These are phyloP conservation scores for Marmota flaviventris DNA, from an alignment of 2,113 vertebrate species.

Conservation along the genomic window DNA sequence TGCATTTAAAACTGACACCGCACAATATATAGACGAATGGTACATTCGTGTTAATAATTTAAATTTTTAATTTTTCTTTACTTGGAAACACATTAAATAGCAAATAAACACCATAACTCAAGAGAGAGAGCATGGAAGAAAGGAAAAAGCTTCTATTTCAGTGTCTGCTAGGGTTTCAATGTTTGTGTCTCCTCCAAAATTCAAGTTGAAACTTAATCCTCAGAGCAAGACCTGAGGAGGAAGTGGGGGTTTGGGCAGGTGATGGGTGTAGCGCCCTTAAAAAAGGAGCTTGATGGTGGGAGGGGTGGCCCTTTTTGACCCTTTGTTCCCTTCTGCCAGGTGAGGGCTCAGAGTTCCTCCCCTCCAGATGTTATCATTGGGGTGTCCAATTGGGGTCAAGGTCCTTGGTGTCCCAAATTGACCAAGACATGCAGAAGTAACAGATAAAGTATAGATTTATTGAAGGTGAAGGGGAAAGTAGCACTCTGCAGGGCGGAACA, in stretches of 20 bases:
- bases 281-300: neutral
- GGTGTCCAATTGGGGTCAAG: no score
- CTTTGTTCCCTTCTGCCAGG: neutral
- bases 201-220: neutral
- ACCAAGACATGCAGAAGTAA: no score
- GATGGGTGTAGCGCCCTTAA: neutral
- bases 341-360: neutral
- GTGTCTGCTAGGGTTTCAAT: neutral
- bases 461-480: no score
- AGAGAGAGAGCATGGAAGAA: slow-evolving; percentile 25
- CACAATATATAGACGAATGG: slow-evolving; percentile 54
- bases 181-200: neutral
- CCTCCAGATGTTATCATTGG: no score
- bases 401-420: no score
- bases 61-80: slow-evolving; percentile 72
- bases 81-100: slow-evolving; percentile 66
- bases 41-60: slow-evolving; percentile 73
- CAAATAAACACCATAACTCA: slow-evolving; percentile 67
- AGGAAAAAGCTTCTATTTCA: slow-evolving; percentile 9
- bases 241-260: neutral
- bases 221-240: neutral
- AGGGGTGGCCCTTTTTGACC: neutral
- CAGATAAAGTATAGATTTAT: no score
- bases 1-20: slow-evolving; percentile 67
- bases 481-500: no score